Base-by-base conservation (phyloP, 2,888 invertebrate genomes). In the Parnassius mnemosyne region DNA sequence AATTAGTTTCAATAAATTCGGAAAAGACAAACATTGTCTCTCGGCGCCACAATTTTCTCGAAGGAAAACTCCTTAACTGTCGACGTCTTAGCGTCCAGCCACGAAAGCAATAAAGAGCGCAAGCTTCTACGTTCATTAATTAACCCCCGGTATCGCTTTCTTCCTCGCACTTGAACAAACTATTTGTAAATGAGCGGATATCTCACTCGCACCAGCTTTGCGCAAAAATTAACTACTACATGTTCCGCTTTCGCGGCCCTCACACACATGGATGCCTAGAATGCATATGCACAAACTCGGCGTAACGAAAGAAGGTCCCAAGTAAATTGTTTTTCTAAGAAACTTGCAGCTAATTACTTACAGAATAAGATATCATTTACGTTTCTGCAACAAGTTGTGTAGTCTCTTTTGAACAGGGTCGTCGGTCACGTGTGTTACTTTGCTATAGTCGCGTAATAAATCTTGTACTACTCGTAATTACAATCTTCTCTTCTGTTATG, bases 111-210 rank as follows among this genome's bases (percentile, higher is more conserved):
- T 91, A 91, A 91, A 91, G 91, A 90, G 88, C 89, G 89, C 92
- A 88, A 86, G 88, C 92, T 91, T 92, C 91, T 85, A 90, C 92
- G 89, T 92, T 92, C 92, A 92, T 92, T 92, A 92, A 92, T 92
- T 92, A 92, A 91, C 91, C 87, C 87, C 86, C 80, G 74, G 77
- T 80, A 73, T 72, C 68, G 63, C 83, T 76, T 65, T 91, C 92
- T 73, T 86, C 60, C 79, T 92, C 84, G 66, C 81, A 83, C 92
- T 76, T 76, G 70, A 71, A 71, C 71, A 81, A 84, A 85, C 84
- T 83, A 87, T 84, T 86, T 84, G 85, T 90, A 92, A 92, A 92
- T 92, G 90, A 92, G 87, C 76, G 71, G 66, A 73, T 79, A 72
- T 91, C 92, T 86, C 88, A 66, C 80, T 92, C 84, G 63, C 85